A percentile compares a stretch with the other conserved stretches of the same genome.
These are phyloP conservation scores for Ephestia elutella DNA, from an alignment of 1,140 invertebrate species.

Conservation along the genomic window DNA sequence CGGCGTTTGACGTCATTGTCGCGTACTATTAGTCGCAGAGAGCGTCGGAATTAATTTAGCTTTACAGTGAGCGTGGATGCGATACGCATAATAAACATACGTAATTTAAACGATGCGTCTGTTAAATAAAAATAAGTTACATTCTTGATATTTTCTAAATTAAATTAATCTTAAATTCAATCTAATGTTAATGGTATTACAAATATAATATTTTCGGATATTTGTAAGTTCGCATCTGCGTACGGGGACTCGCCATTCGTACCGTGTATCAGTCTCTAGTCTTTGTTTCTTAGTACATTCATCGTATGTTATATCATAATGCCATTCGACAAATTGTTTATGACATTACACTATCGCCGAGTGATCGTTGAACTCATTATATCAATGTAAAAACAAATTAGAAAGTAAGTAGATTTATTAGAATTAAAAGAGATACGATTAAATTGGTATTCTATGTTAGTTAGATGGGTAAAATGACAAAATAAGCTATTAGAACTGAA, in stretches of 20 bases:
- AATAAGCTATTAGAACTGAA: slow-evolving; percentile 44
- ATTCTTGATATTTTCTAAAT: too few species aligned
- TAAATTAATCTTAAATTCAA: too few species aligned
- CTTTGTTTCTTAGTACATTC: slow-evolving; percentile 25
- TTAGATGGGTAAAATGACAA: slow-evolving; percentile 32
- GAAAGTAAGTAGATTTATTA: slow-evolving; percentile 48
- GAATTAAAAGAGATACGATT: slow-evolving; percentile 30
- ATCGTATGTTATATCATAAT: slow-evolving; percentile 9
- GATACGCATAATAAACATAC: not conserved
- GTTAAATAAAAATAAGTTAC: too few species aligned
- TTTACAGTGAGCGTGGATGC: not conserved
- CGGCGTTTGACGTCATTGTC: not conserved
- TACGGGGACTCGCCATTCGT: not conserved
- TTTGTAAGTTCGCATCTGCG: too few species aligned
- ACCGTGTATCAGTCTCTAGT: slow-evolving; percentile 26
- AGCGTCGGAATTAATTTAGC: not conserved
- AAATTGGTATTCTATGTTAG: slow-evolving; percentile 39
- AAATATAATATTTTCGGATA: too few species aligned
- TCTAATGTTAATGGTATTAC: not conserved
- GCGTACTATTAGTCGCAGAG: not conserved
- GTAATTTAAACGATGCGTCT: too few species aligned
- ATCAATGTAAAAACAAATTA: slow-evolving; percentile 48
- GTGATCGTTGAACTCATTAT: slow-evolving; percentile 21
- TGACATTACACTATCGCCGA: slow-evolving; percentile 12
- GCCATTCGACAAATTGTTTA: slow-evolving; percentile 6